These are phyloP conservation scores for Dendroctonus ponderosae DNA, from an alignment of 1,140 invertebrate species.

Conservation along the genomic window DNA sequence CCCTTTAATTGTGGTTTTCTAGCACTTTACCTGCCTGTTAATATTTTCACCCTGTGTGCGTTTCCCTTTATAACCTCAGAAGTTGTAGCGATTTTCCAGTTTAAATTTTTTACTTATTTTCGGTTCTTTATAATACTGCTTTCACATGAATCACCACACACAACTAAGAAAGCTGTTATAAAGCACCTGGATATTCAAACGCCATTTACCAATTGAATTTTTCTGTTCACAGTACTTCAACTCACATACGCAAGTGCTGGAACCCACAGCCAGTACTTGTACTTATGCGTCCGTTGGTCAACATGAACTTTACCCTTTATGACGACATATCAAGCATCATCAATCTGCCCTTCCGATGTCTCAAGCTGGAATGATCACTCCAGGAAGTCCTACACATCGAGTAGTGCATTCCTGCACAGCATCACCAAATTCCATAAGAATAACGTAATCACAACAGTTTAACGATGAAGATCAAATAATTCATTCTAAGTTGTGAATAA, in stretches of 20 bases:
- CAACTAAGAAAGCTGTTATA: too few species aligned
- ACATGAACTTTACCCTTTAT: constrained; percentile 49
- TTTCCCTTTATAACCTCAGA: too few species aligned
- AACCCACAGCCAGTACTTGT: constrained; percentile 41
- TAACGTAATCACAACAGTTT: constrained; percentile 29
- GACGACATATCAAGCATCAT: constrained; percentile 42
- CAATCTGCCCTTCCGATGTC: constrained; percentile 34
- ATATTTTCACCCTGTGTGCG: too few species aligned
- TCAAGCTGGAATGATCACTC: constrained; percentile 25
- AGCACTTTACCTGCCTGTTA: too few species aligned
- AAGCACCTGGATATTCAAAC: too few species aligned
- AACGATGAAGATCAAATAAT: not conserved
- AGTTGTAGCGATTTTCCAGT: too few species aligned
- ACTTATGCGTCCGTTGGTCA: constrained; percentile 48
- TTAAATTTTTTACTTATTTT: too few species aligned
- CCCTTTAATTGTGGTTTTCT: too few species aligned
- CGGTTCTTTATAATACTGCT: too few species aligned
- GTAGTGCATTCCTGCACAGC: constrained; percentile 46
- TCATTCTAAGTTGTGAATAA: not conserved
- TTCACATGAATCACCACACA: too few species aligned
- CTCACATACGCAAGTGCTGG: constrained; percentile 41
- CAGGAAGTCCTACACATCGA: constrained; percentile 39
- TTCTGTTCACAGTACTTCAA: constrained; percentile 45
- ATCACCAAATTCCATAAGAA: constrained; percentile 44
- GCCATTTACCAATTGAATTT: not conserved